Base-by-base conservation (phyloP, 2,888 invertebrate species). In the Dexiosoma caninum region DNA sequence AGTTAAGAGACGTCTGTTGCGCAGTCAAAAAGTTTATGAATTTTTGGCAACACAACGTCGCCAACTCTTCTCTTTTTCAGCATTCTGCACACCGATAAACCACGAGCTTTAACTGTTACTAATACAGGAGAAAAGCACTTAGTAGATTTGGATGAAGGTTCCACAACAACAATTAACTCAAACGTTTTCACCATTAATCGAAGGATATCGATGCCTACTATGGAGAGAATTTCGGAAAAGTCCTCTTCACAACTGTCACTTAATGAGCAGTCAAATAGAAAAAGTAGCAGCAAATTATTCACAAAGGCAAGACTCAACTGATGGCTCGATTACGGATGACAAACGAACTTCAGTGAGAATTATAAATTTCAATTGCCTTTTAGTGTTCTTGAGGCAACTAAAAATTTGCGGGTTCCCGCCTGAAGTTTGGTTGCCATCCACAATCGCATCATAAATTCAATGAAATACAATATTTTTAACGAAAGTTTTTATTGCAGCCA, bases 51-150 rank as follows among this genome's bases (percentile, higher is more conserved):
- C n/a, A n/a, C n/a, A n/a, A n/a, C n/a, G n/a, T n/a, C n/a, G n/a
- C n/a, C n/a, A n/a, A n/a, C n/a, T 21, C 21, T 21, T 16, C 1
- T 8, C 21, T 9, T 27, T 23, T 44, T 2, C 1, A 79, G 82
- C 1, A 35, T 72, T 21, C 8, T 81, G 8, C 40, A 59, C 8
- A 42, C 8, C 0, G 77, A 83, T 42, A 76, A 40, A 19, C 71
- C 78, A 1, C 84, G 83, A 9, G 84, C 81, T 9, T 53, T 82
- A 49, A 57, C 51, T 2, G 75, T 83, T 0, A 71, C 62, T 3
- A 69, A 74, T 19, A 81, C 76, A 1, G 83, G 84, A 1, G 84
- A 84, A 42, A 83, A 82, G 14, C 71, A 72, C 19, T 55, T 66
- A 8, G 35, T 84, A 10, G 59, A 69, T 27, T 37, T 81, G 19